Evolutionary conservation across 2,888 invertebrate genomes (phyloP), one percentile per base, ranked within the genome.

Genomic region (Lampropteryx suffumata): DNA sequence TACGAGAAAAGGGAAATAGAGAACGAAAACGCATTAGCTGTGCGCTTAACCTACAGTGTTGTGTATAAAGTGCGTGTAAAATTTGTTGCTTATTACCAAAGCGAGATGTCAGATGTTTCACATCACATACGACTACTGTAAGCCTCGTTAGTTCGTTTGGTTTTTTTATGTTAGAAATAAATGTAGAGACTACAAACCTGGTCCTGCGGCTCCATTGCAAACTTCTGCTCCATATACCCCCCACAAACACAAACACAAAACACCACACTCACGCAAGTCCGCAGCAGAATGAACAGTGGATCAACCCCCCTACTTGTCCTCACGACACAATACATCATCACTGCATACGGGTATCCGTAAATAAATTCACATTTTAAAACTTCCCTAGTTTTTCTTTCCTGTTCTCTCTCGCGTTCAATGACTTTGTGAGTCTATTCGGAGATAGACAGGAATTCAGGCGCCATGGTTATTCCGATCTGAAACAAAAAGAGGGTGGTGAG

Each of bases 191-290:
- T 2, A 57, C 67, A 35, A 50, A 83, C 93, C 84, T 89, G 94
- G 91, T 98, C 97, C 79, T 95, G 95, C 5, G 98, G 98, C 77
- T 98, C 96, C 92, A 96, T 95, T 34, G 96, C 95, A 84, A 98
- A 98, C 82, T 95, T 94, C 86, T 98, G 98, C 68, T 94, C 93
- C 36, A 76, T 76, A 62, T 68, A 76, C 67, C 89, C 76, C 55
- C 71, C 73, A 65, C 83, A 72, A 75, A 86, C 71, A 82, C 79
- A 63, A 71, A 82, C 62, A 76, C 70, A 59, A 66, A 71, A 72
- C 62, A 78, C 68, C 62, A 56, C 50, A 52, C 44, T 34, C 45
- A 50, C 67, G 70, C 60, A 65, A 67, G 89, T 90, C 89, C 89
- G 86, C 8, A 90, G 58, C 54, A 90, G 65, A 9, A 90, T 55